These are phyloP conservation scores for Drepana falcataria DNA, from an alignment of 2,888 invertebrate genomes.

Conservation along the genomic window DNA sequence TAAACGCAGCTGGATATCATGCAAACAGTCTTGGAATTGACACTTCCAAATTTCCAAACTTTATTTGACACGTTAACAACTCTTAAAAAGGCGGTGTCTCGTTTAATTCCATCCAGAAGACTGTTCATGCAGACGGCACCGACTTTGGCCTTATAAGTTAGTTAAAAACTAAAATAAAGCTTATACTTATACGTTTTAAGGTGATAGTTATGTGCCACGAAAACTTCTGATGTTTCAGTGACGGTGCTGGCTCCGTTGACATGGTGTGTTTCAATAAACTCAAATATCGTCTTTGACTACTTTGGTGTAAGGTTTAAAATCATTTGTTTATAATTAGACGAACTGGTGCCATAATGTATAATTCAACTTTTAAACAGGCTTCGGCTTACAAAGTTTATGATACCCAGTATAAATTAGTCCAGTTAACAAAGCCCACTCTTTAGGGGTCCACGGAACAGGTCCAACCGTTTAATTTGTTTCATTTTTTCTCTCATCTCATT, in stretches of 20 bases:
- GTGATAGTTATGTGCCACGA: too few relatives aligned
- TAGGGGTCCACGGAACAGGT: slow-evolving; percentile 73
- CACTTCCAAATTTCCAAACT: slow-evolving; percentile 25
- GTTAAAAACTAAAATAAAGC: slow-evolving; percentile 3
- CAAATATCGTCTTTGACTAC: too few relatives aligned
- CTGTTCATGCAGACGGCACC: too few relatives aligned
- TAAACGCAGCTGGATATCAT: slow-evolving; percentile 33
- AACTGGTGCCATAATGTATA: too few relatives aligned
- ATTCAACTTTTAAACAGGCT: slow-evolving; percentile 8
- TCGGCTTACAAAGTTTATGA: slow-evolving; percentile 60
- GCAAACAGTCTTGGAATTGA: slow-evolving; percentile 45
- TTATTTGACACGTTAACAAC: slow-evolving; percentile 49
- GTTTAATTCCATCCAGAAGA: not conserved
- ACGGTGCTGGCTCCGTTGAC: too few relatives aligned
- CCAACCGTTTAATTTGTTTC: slow-evolving; percentile 72
- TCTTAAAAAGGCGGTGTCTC: slow-evolving; percentile 23
- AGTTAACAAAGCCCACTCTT: slow-evolving; percentile 68
- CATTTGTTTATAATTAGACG: too few relatives aligned
- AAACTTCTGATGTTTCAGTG: too few relatives aligned
- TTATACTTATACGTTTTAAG: too few relatives aligned
- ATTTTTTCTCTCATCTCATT: slow-evolving; percentile 57
- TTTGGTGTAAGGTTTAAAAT: too few relatives aligned
- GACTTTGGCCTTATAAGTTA: slow-evolving; percentile 6
- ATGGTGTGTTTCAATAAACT: too few relatives aligned
- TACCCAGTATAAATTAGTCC: slow-evolving; percentile 74